Evolutionary conservation across 2,888 invertebrate species (phyloP), one percentile per base, ranked within the genome.

Genomic region (Drosophila neutralis): DNA sequence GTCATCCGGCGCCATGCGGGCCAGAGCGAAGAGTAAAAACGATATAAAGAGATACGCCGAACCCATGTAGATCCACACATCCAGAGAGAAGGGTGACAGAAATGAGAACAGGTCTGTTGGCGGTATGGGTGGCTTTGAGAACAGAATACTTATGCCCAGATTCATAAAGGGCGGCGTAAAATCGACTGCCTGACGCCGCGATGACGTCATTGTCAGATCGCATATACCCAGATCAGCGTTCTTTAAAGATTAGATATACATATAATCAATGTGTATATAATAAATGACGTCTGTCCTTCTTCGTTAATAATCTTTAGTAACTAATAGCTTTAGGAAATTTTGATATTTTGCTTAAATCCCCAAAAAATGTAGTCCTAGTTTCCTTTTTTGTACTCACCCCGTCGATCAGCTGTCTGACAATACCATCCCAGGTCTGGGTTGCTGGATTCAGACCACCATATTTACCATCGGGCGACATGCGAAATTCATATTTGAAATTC

Each of bases 161-260:
- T 98, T 98, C 98, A 99, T 98, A 93, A 99, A 99, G 0, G 99
- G 99, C 93, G 98, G 98, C 1, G 98, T 98, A 93, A 98, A 98
- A 93, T 98, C 98, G 11, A 98, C 98, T 21, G 96, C 96, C 83
- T 96, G 95, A 82, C 98, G 96, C 61, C 99, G 94, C 66, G 97
- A 96, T 90, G 97, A 98, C 13, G 98, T 99, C 90, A 99, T 99
- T 2, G 99, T 99, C 77, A 99, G 94, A 92, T 99, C 98, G 83
- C 98, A 99, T 69, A 99, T 96, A 0, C 98, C 98, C 81, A 99
- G 94, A 93, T 98, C 98, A 8, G 98, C 98, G 94, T 96, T 97
- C 98, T 45, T 21, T 45, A 2, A 24, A 24, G 4, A 24, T 15
- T 24, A 24, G 1, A 45, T 15, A 8, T 24, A 24, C 0, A 13